Conservation (phyloP, 2,113 vertebrate genomes). For the Argyrosomus japonicus region DNA sequence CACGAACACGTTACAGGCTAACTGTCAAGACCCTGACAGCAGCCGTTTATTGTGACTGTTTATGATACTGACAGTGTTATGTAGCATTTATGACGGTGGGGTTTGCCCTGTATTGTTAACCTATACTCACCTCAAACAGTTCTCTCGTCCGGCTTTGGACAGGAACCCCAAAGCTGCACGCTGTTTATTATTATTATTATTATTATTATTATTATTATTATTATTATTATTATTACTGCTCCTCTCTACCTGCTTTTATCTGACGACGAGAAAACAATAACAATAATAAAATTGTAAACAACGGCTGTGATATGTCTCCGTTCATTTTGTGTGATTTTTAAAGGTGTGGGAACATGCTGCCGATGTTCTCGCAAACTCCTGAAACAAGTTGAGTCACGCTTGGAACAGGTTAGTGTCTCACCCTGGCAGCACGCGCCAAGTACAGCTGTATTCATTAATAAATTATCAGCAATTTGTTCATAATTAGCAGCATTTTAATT, state of each 20-base stretch:
- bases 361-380: neutral
- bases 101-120: slow-evolving; percentile 47
- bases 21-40: slow-evolving; percentile 30
- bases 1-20: slow-evolving; percentile 49
- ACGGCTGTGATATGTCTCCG: slow-evolving; percentile 31
- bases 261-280: slow-evolving; percentile 65
- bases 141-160: slow-evolving; percentile 61
- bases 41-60: slow-evolving; percentile 64
- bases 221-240: slow-evolving; percentile 65
- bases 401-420: neutral
- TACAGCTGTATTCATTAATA: neutral
- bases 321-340: slow-evolving; percentile 13
- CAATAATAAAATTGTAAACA: slow-evolving; percentile 75
- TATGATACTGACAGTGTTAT: slow-evolving; percentile 68
- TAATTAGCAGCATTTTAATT: neutral
- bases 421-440: neutral
- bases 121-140: slow-evolving; percentile 67
- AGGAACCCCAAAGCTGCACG: slow-evolving; percentile 66
- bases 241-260: slow-evolving; percentile 81
- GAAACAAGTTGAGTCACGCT: neutral
- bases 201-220: slow-evolving; percentile 67
- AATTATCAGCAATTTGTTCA: neutral
- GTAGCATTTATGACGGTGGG: slow-evolving; percentile 68
- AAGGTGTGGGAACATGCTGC: neutral
- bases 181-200: slow-evolving; percentile 64